Base-by-base conservation (phyloP, 2,113 vertebrate genomes). In the Petromus typicus region DNA sequence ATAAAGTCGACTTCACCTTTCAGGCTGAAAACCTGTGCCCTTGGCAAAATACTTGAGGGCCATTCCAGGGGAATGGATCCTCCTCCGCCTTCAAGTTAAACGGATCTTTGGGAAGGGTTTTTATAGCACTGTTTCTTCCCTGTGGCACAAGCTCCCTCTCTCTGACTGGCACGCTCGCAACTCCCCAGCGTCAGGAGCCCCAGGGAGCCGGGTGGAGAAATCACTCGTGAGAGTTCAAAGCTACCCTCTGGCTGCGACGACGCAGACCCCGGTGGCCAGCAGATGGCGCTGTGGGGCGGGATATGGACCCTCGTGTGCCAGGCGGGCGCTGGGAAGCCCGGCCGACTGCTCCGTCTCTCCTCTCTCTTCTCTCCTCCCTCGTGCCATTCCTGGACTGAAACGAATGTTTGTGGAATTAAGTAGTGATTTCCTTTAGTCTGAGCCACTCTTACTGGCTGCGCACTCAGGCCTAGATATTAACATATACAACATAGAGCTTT, bases 401-500 rank as follows among this genome's bases (percentile, higher is more conserved):
- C 98, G 98, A 99, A 99, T 99, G 99, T 99, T 99, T 99, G 98
- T 98, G 98, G 98, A 99, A 99, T 99, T 99, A 99, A 99, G 98
- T 98, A 98, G 98, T 99, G 98, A 99, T 99, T 99, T 99, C 99
- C 99, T 99, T 98, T 97, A 97, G 98, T 97, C 98, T 98, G 97
- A 85, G 93, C 97, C 96, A 94, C 97, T 98, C 94, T 96, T 96
- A 89, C 98, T 97, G 98, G 97, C 97, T 91, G 96, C 95, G 97
- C 98, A 98, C 98, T 97, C 97, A 96, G 96, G 96, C 97, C 97
- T 94, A 91, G 96, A 97, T 96, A 98, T 97, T 97, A 96, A 97
- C 96, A 89, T 98, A 94, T 96, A 98, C 97, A 97, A 45, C 96
- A 43, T 87, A 95, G 91, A 90, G 95, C 92, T 93, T 96, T 96